A percentile compares a stretch with the other conserved stretches of the same genome.
Conservation (phyloP, 2,113 vertebrate species). For the Cervus canadensis region DNA sequence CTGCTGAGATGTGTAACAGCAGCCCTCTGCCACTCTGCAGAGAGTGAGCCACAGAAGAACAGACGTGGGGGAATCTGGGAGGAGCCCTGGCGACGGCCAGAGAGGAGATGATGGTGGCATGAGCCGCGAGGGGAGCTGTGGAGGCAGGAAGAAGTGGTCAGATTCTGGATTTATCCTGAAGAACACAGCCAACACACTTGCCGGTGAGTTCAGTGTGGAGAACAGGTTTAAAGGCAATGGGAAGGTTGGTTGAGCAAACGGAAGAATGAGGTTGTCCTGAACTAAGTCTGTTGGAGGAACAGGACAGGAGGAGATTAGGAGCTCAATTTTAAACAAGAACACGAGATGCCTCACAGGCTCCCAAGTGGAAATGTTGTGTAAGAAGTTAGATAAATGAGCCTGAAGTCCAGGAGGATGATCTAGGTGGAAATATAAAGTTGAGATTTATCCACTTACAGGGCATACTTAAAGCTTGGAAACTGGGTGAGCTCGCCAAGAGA, state of each 20-base stretch:
- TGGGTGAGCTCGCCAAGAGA: background rate
- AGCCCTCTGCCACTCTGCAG: background rate
- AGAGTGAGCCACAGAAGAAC: background rate
- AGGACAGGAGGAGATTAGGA: background rate
- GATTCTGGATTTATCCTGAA: background rate
- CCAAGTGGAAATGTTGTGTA: background rate
- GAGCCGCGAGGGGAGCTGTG: accelerated
- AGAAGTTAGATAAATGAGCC: background rate
- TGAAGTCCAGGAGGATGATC: background rate
- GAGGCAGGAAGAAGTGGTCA: background rate
- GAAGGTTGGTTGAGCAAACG: background rate
- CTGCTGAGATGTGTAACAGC: background rate
- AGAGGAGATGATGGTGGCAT: accelerated
- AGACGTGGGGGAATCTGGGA: accelerated
- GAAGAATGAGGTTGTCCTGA: background rate
- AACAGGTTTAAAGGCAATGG: background rate
- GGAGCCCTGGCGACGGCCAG: background rate
- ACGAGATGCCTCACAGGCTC: background rate
- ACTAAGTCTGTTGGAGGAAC: background rate
- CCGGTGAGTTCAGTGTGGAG: background rate
- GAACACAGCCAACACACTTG: background rate
- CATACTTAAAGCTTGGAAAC: background rate
- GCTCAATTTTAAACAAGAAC: background rate
- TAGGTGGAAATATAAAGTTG: background rate
- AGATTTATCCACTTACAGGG: background rate